Percentiles rank a stretch among this genome's conserved stretches.
Conservation (phyloP, 1,140 invertebrate genomes). For the Drosophila biarmipes region DNA sequence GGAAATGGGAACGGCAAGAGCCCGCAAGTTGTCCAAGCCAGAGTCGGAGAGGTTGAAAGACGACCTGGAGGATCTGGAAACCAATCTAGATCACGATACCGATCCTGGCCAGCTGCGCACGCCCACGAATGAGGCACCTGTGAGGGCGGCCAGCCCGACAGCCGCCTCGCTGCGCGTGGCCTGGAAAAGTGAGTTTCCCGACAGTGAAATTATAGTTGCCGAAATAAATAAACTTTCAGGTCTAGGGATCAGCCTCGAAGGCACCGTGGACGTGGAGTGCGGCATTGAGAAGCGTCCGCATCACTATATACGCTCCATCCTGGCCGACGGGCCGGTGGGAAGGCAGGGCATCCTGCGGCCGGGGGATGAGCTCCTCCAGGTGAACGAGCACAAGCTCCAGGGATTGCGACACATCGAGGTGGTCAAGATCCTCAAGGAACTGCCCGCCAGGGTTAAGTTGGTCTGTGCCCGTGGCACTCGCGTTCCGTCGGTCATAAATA, state of each 20-base stretch:
- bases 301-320: slow-evolving; percentile 94
- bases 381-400: slow-evolving; percentile 94
- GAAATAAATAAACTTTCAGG: slow-evolving; percentile 94
- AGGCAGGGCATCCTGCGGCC: slow-evolving; percentile 91
- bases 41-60: slow-evolving; percentile 9
- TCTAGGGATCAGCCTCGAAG: slow-evolving; percentile 96
- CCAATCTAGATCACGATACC: slow-evolving; percentile 1
- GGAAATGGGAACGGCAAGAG: slow-evolving; percentile 19
- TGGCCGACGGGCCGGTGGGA: slow-evolving; percentile 95
- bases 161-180: slow-evolving; percentile 81
- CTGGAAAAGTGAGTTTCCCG: slow-evolving; percentile 90
- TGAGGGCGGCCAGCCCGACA: slow-evolving; percentile 64
- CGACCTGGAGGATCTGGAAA: background rate
- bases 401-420: slow-evolving; percentile 95
- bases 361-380: slow-evolving; percentile 96
- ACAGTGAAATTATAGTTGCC: slow-evolving; percentile 91
- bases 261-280: slow-evolving; percentile 94
- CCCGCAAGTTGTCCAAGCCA: slow-evolving; percentile 8
- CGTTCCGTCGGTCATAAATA: slow-evolving; percentile 89
- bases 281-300: slow-evolving; percentile 93
- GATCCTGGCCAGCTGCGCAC: slow-evolving; percentile 29
- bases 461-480: slow-evolving; percentile 88
- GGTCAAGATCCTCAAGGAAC: slow-evolving; percentile 94
- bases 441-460: slow-evolving; percentile 92
- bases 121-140: slow-evolving; percentile 57